Conservation (phyloP, 2,888 invertebrate genomes). For the Chymomyza caudatula region DNA sequence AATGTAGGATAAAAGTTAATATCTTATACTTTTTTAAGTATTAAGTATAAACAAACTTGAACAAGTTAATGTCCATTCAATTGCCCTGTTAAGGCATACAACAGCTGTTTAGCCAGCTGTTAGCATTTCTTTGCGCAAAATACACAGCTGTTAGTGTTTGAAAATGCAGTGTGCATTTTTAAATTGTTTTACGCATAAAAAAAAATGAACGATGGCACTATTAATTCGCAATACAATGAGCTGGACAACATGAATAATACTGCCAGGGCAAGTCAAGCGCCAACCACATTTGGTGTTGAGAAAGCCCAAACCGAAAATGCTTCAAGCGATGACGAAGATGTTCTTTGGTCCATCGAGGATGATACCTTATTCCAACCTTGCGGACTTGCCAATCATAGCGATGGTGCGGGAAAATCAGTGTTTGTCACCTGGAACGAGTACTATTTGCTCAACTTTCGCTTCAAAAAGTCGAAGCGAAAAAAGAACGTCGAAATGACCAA, state of each 20-base stretch:
- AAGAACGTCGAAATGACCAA: constrained; percentile 57
- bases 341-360: constrained; percentile 72
- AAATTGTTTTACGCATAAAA: not conserved
- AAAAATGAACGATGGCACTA: not conserved
- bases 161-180: not conserved
- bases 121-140: not conserved
- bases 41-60: no score
- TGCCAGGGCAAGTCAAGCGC: not conserved
- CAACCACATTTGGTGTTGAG: not conserved
- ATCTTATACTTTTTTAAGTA: no score
- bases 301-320: not conserved
- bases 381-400: constrained; percentile 70
- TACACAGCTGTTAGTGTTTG: not conserved
- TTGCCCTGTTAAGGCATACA: no score
- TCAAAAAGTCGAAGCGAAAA: constrained; percentile 61
- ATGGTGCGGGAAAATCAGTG: constrained; percentile 65
- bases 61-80: no score
- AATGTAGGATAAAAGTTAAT: no score
- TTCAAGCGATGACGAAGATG: constrained; percentile 10
- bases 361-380: constrained; percentile 73
- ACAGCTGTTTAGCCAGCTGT: not conserved
- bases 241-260: not conserved
- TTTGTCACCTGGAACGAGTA: constrained; percentile 76
- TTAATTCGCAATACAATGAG: constrained; percentile 12
- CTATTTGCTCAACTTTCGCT: constrained; percentile 73